Evolutionary conservation across 2,113 vertebrate genomes (phyloP).

Genomic region (Ceuthmochares aereus): DNA sequence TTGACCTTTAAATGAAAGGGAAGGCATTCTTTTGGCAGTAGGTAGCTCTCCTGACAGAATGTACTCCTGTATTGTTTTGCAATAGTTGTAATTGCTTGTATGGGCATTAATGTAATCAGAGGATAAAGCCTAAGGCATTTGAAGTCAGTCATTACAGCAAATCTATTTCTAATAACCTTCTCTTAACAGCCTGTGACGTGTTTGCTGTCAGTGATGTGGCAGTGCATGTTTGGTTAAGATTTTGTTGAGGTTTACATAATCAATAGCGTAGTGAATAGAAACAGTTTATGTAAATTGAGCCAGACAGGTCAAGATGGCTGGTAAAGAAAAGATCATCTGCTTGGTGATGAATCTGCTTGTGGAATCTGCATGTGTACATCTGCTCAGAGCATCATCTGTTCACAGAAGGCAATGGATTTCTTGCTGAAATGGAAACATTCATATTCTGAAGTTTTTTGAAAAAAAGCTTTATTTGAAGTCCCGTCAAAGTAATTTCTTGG

Average conservation of each 20-base stretch:
- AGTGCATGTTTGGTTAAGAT: neutral
- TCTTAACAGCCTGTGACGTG: fast-evolving
- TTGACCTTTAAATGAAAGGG: neutral
- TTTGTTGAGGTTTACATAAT: constrained; percentile 40
- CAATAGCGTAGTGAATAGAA: constrained; percentile 2
- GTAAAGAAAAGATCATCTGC: constrained; percentile 39
- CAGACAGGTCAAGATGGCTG: constrained; percentile 42
- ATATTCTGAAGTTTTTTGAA: neutral
- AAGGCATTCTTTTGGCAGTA: neutral
- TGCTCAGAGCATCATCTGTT: neutral
- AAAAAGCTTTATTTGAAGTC: neutral
- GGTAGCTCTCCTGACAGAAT: neutral
- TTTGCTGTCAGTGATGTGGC: neutral
- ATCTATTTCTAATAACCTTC: neutral
- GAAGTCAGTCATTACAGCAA: neutral
- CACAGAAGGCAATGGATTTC: constrained; percentile 8
- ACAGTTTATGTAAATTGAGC: constrained; percentile 42
- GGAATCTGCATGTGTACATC: constrained; percentile 35
- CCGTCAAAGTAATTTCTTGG: neutral
- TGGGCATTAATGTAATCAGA: neutral
- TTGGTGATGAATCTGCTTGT: constrained; percentile 30
- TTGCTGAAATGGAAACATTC: neutral
- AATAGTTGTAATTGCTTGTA: neutral
- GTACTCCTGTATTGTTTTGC: neutral
- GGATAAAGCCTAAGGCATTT: neutral